phyloP scores from a whole-genome alignment of 2,113 vertebrate species.

The Glareola pratincola region DNA sequence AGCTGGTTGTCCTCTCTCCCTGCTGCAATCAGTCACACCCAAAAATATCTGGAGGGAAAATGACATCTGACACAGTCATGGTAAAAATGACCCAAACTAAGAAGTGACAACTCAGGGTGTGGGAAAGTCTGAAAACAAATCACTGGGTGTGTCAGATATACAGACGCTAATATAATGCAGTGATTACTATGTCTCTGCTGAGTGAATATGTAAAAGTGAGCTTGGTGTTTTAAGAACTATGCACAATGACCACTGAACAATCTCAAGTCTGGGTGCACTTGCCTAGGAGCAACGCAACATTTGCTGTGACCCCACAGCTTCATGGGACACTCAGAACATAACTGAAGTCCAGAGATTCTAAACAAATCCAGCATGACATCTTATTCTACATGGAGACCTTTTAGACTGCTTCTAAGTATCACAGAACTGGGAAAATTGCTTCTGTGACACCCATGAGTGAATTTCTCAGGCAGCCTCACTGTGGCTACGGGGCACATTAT shows the following conservation, averaged over 20 bases:
- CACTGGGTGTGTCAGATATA: slow-evolving; percentile 42
- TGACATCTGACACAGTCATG: background rate
- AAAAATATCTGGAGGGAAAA: slow-evolving; percentile 8
- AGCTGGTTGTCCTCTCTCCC: background rate
- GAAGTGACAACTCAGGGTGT: slow-evolving; percentile 27
- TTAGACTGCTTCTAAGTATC: background rate
- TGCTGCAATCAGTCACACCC: background rate
- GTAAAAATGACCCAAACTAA: slow-evolving; percentile 38
- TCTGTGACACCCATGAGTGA: background rate
- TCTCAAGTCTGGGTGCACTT: background rate
- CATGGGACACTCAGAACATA: background rate
- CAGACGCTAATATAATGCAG: slow-evolving; percentile 18
- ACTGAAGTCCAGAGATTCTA: background rate
- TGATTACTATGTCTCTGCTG: slow-evolving; percentile 16
- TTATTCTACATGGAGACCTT: background rate
- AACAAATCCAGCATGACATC: background rate
- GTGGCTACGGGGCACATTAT: background rate
- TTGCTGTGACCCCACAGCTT: background rate
- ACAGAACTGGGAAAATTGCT: background rate
- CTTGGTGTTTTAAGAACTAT: background rate
- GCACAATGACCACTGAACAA: background rate
- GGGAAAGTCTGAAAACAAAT: slow-evolving; percentile 58
- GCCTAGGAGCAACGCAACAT: background rate
- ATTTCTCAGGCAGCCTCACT: background rate
- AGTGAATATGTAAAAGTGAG: slow-evolving; percentile 4